Conservation (phyloP, 2,797 vertebrate species). For the Delichon dasypus region DNA sequence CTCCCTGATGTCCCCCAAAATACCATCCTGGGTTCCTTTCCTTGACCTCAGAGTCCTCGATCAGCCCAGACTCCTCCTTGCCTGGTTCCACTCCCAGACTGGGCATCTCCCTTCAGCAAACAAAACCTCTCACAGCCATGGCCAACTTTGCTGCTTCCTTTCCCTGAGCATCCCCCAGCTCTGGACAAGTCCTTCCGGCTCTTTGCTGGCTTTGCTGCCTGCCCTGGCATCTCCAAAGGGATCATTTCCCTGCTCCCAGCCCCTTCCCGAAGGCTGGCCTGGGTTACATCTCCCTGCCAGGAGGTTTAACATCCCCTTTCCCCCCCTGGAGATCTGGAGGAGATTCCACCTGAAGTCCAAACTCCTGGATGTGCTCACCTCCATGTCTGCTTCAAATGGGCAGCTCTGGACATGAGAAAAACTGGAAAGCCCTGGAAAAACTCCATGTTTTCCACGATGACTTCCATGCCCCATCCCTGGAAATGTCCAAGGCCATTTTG, state of each 20-base stretch:
- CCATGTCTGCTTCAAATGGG: background rate
- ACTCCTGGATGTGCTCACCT: background rate
- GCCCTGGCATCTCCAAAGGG: background rate
- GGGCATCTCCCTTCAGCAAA: background rate
- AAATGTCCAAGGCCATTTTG: background rate
- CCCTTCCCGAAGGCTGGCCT: background rate
- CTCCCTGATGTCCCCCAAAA: background rate
- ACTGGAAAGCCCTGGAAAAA: background rate
- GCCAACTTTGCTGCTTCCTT: background rate
- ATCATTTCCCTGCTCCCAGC: background rate
- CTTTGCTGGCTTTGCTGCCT: background rate
- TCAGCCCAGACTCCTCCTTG: background rate
- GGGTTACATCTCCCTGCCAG: background rate
- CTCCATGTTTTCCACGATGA: background rate
- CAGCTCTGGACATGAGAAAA: background rate
- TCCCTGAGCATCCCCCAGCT: background rate
- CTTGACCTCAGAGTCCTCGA: background rate
- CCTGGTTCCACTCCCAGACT: background rate
- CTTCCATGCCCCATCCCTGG: background rate
- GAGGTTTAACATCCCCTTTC: background rate
- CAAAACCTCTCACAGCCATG: background rate
- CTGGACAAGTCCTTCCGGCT: rapidly evolving
- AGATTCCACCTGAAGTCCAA: background rate
- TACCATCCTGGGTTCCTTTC: rapidly evolving
- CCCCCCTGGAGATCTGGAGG: background rate